Conservation (phyloP, 2,888 invertebrate species). For the Dynastes tityus region DNA sequence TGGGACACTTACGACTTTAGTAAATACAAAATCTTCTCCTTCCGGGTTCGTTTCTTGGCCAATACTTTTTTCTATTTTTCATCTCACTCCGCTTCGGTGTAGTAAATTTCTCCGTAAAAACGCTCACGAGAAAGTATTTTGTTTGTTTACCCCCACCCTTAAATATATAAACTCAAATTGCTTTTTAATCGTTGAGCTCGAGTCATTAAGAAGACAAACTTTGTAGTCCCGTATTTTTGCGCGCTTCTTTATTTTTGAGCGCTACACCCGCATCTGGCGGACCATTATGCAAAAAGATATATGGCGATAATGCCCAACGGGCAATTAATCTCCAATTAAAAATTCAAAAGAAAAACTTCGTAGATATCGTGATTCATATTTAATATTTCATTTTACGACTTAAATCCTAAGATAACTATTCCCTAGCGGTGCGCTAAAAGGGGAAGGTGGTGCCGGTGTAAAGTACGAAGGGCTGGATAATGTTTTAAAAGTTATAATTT, state of each 20-base stretch:
- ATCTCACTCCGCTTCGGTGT: too few relatives aligned
- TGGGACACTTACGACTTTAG: too few relatives aligned
- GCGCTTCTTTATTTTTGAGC: slow-evolving; percentile 1
- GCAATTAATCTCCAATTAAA: slow-evolving; percentile 49
- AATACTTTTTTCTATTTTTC: too few relatives aligned
- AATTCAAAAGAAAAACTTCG: slow-evolving; percentile 47
- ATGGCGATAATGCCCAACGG: slow-evolving; percentile 24
- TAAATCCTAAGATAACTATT: slow-evolving; percentile 48
- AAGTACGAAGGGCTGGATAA: slow-evolving; percentile 29
- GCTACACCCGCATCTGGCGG: background rate
- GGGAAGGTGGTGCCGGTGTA: background rate
- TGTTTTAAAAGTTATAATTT: slow-evolving; percentile 50
- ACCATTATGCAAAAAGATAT: slow-evolving; percentile 1
- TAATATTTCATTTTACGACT: slow-evolving; percentile 49
- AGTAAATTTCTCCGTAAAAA: too few relatives aligned
- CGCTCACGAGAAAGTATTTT: too few relatives aligned
- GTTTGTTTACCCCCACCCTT: too few relatives aligned
- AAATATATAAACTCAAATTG: background rate
- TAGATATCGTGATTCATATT: slow-evolving; percentile 47
- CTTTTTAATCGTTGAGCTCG: background rate
- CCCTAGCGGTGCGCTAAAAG: slow-evolving; percentile 19
- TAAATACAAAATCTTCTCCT: too few relatives aligned
- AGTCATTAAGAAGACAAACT: slow-evolving; percentile 8
- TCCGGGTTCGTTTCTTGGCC: too few relatives aligned
- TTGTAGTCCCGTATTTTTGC: background rate